A percentile compares a stretch with the other conserved stretches of the same genome.
phyloP scores from a whole-genome alignment of 1,140 invertebrate genomes.

The Eulimnadia texana region DNA sequence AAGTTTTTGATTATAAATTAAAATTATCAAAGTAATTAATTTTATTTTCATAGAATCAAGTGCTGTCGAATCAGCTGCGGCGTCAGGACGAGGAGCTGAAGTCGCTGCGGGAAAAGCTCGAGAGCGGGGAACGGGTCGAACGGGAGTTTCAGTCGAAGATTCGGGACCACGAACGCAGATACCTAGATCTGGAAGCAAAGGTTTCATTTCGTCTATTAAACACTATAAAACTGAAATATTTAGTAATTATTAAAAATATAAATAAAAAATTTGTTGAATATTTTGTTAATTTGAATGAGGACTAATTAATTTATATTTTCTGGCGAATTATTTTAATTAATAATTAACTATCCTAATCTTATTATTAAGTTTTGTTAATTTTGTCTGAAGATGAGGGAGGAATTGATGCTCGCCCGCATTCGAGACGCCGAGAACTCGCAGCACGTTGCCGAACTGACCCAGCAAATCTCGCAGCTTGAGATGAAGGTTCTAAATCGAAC shows the following conservation, averaged over 20 bases:
- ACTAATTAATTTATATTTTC: no score
- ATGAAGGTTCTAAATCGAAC: constrained; percentile 48
- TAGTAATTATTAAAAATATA: no score
- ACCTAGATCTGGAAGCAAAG: constrained; percentile 72
- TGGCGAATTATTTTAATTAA: neutral
- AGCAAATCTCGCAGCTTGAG: constrained; percentile 86
- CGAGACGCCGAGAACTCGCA: constrained; percentile 88
- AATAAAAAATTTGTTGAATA: no score
- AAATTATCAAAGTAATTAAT: constrained; percentile 1
- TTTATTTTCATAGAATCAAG: constrained; percentile 52
- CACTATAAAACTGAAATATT: no score
- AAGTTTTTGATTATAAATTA: neutral
- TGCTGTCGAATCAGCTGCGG: constrained; percentile 81
- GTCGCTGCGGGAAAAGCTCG: constrained; percentile 56
- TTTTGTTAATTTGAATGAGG: no score
- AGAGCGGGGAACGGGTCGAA: constrained; percentile 51
- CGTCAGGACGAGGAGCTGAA: constrained; percentile 89
- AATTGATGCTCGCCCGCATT: constrained; percentile 84
- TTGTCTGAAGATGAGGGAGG: constrained; percentile 83
- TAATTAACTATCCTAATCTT: neutral
- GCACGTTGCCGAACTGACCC: constrained; percentile 81
- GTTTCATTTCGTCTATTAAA: no score
- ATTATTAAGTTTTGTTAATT: constrained; percentile 1
- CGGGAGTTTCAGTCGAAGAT: constrained; percentile 58
- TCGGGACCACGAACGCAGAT: constrained; percentile 73